A percentile compares a stretch with the other conserved stretches of the same genome.
These are phyloP conservation scores for Gouania willdenowi DNA, from an alignment of 2,797 vertebrate genomes.

Conservation along the genomic window DNA sequence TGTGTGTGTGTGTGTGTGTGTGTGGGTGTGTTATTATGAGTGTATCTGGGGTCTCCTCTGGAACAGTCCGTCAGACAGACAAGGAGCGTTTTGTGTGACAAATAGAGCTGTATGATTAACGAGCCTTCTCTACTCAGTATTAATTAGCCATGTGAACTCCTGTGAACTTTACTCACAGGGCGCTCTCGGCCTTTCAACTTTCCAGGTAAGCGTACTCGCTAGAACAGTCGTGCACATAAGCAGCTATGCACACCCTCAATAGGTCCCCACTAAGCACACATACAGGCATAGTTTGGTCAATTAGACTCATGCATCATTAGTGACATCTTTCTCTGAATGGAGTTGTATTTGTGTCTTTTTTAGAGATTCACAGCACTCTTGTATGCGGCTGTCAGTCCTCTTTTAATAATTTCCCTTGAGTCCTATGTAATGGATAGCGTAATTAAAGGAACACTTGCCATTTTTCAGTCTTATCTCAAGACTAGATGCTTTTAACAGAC, in stretches of 20 bases:
- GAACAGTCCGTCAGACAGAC: slow-evolving; percentile 53
- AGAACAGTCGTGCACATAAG: slow-evolving; percentile 13
- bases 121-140: slow-evolving; percentile 66
- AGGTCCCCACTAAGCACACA: slow-evolving; percentile 12
- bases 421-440: slow-evolving; percentile 57
- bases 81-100: slow-evolving; percentile 59
- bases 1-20: slow-evolving; percentile 20
- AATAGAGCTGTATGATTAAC: slow-evolving; percentile 69
- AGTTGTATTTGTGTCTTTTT: no score
- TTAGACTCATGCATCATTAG: slow-evolving; percentile 38
- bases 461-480: slow-evolving; percentile 57
- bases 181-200: slow-evolving; percentile 56
- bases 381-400: slow-evolving; percentile 25
- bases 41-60: slow-evolving; percentile 29
- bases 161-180: slow-evolving; percentile 70
- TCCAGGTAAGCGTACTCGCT: slow-evolving; percentile 42
- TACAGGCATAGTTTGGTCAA: slow-evolving; percentile 37
- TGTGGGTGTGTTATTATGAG: slow-evolving; percentile 28
- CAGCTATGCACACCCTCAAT: slow-evolving; percentile 20
- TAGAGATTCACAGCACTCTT: slow-evolving; percentile 1
- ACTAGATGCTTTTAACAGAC: slow-evolving; percentile 44
- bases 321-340: slow-evolving; percentile 32
- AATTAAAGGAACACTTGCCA: slow-evolving; percentile 50
- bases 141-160: slow-evolving; percentile 79
- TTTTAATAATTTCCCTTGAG: slow-evolving; percentile 32